Base-by-base conservation (phyloP, 2,888 invertebrate species). In the Lasioglossum zephyrum region DNA sequence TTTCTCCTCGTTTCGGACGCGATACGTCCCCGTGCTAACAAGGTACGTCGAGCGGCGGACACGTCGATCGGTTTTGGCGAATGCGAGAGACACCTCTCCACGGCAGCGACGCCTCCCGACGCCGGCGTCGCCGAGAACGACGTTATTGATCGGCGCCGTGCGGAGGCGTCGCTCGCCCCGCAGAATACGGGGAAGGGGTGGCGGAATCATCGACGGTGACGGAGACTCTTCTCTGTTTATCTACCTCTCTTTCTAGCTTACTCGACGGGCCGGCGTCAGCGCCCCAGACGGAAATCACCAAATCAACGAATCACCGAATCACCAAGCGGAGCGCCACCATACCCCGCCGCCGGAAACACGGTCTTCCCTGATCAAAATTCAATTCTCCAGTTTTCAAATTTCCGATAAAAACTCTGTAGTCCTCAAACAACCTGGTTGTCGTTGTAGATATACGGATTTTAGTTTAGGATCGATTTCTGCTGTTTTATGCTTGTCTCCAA, bases 101-200 rank as follows among this genome's bases (percentile, higher is more conserved):
- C 88, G 87, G 87, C 92, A 86, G 88, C 91, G 90, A 91, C 92
- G 92, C 92, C 89, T 82, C 77, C 81, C 87, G 90, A 86, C 85
- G 81, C 70, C 87, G 90, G 85, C 90, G 88, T 88, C 88, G 90
- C 82, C 88, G 90, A 70, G 87, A 88, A 86, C 91, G 81, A 83
- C 90, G 80, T 84, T 90, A 90, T 90, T 90, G 89, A 90, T 90
- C 90, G 90, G 72, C 88, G 89, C 87, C 84, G 88, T 75, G 82
- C 88, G 89, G 86, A 90, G 89, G 89, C 91, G 90, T 88, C 89
- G 88, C 78, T 88, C 80, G 85, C 79, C 89, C 79, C 89, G 85
- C 82, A 77, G 36, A 77, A 74, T 18, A 0, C 0, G 3, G 83
- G 87, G 74, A 76, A 84, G 85, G 86, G 84, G 70, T 80, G 84